Evolutionary conservation across 2,888 invertebrate species (phyloP).

Genomic region (Antheraea assamensis): DNA sequence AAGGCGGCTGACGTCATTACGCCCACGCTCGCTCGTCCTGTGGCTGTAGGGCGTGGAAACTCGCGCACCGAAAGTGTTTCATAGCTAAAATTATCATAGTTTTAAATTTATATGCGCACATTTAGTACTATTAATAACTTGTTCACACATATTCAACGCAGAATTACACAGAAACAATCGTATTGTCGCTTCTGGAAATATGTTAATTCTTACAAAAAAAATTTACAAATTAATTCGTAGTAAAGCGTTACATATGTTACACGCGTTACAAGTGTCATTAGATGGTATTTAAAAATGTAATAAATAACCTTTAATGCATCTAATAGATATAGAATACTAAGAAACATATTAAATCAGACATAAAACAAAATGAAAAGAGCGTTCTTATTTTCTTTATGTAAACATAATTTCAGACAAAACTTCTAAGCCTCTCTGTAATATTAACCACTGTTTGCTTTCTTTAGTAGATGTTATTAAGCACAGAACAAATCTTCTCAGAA

Average conservation of each 20-base stretch:
- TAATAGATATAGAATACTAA: background rate
- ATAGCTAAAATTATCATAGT: background rate
- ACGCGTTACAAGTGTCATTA: no score
- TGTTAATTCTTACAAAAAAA: no score
- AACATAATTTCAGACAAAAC: background rate
- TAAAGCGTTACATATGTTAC: no score
- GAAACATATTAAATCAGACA: background rate
- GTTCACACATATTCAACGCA: background rate
- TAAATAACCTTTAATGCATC: no score
- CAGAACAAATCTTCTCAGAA: no score
- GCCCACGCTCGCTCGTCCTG: constrained; percentile 44
- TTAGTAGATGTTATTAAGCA: no score
- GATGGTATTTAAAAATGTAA: no score
- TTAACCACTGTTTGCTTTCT: background rate
- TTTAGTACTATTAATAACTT: background rate
- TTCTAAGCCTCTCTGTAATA: background rate
- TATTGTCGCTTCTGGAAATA: no score
- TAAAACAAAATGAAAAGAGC: no score
- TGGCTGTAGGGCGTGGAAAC: constrained; percentile 26
- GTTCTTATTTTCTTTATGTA: background rate
- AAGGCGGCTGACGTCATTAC: constrained; percentile 54
- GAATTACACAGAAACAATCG: no score
- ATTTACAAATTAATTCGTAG: no score
- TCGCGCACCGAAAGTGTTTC: constrained; percentile 31
- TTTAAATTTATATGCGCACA: background rate